Conservation (phyloP, 2,797 vertebrate genomes). For the Acrossocheilus fasciatus region DNA sequence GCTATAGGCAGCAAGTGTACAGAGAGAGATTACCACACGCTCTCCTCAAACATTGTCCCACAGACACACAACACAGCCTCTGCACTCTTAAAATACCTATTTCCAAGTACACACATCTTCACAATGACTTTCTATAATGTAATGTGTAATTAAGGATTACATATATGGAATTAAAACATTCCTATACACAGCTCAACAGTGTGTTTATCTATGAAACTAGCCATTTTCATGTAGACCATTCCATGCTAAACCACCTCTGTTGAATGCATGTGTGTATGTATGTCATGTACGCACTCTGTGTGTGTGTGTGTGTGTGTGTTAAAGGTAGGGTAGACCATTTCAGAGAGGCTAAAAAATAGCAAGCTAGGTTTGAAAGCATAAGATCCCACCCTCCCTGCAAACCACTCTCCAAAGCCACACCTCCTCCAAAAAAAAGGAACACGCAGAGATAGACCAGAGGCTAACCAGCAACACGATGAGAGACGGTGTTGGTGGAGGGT, state of each 20-base stretch:
- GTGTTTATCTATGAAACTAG: neutral
- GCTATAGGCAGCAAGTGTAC: conserved; percentile 22
- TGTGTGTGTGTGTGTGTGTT: neutral
- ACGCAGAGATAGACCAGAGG: no score
- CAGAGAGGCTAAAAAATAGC: neutral
- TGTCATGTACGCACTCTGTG: no score
- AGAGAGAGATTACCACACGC: neutral
- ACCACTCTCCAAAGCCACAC: neutral
- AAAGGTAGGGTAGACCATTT: neutral
- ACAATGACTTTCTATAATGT: neutral
- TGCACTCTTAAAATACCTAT: neutral
- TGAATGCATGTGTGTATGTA: neutral
- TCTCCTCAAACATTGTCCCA: neutral
- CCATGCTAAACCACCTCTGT: neutral
- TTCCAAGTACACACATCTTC: neutral
- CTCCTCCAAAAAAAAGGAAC: neutral
- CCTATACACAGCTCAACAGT: neutral
- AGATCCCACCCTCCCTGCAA: no score
- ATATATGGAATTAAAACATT: neutral
- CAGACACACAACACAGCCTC: neutral
- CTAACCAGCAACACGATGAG: neutral
- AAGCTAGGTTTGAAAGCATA: neutral
- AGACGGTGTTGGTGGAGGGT: neutral
- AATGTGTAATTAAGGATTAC: neutral
- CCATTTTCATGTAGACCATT: neutral